A percentile compares a stretch with the other conserved stretches of the same genome.
Conservation (phyloP, 2,797 vertebrate species). For the Siniperca undulata region DNA sequence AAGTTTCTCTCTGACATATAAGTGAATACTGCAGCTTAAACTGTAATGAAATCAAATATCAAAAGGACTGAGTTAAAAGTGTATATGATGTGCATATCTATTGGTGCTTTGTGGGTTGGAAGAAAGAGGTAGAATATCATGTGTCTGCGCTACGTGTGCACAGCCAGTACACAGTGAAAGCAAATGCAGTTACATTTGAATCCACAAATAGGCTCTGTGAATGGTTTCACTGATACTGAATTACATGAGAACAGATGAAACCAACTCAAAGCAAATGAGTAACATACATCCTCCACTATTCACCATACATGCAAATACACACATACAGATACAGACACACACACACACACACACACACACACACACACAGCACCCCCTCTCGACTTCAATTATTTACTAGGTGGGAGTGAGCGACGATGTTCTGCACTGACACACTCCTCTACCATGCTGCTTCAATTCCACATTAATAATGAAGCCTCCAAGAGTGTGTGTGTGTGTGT, state of each 20-base stretch:
- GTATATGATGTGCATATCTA: background rate
- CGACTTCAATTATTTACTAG: slow-evolving; percentile 75
- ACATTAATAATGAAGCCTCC: slow-evolving; percentile 71
- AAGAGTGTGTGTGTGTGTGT: slow-evolving; percentile 11
- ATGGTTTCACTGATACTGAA: background rate
- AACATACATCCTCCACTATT: slow-evolving; percentile 27
- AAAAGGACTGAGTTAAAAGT: background rate
- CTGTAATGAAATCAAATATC: slow-evolving; percentile 3
- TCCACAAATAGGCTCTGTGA: background rate
- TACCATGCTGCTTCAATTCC: slow-evolving; percentile 18
- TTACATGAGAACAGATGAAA: background rate
- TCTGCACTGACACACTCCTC: slow-evolving; percentile 37
- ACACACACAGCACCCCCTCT: slow-evolving; percentile 17
- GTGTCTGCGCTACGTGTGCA: background rate
- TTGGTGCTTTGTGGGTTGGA: background rate
- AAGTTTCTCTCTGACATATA: slow-evolving; percentile 12
- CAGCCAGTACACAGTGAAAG: background rate
- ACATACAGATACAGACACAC: background rate
- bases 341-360: slow-evolving; percentile 3
- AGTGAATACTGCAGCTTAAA: slow-evolving; percentile 23
- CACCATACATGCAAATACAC: slow-evolving; percentile 34
- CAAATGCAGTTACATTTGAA: background rate
- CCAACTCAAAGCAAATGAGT: slow-evolving; percentile 19
- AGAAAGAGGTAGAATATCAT: background rate
- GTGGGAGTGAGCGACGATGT: slow-evolving; percentile 39